Evolutionary conservation across 2,888 invertebrate species (phyloP), one percentile per base, ranked within the genome.

Genomic region (Augochlorella aurata): DNA sequence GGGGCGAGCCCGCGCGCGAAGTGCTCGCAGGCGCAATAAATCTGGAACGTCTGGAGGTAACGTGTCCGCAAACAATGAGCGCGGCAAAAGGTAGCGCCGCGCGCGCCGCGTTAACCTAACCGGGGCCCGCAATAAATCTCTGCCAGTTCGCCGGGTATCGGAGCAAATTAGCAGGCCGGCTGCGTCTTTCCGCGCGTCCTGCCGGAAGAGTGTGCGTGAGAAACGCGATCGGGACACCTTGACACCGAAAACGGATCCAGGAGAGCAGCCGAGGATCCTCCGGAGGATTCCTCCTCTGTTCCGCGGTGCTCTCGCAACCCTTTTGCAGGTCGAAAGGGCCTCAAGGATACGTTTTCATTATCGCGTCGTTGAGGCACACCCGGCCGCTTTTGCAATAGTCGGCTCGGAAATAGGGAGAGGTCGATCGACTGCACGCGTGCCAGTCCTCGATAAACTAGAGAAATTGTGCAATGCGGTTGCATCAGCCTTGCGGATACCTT

Each of bases 321-420:
- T 54, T n/a, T 21, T 54, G n/a, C 52, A 21, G 66, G 29, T 50
- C 66, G 16, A 29, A 74, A 38, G 14, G 9, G 24, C 45, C 44
- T 29, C 76, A 77, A 77, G 65, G 72, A 72, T 54, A 54, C 47
- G 14, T 77, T 72, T 77, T 77, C 77, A 72, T 66, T 49, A 54
- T 72, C 65, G 72, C 18, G 2, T 63, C 47, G 52, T 66, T 65
- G 21, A 65, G 52, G n/a, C 12, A 47, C 52, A 10, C 0, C 54
- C 21, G 12, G 1, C 21, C 12, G 21, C 12, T 5, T 38, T 10
- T 0, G 54, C n/a, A 54, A 14, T 10, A 44, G 21, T 18, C 38
- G n/a, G 29, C 61, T 14, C 61, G 45, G 74, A 65, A 49, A 54
- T 54, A 70, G 54, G 21, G 52, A 61, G 47, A 58, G 50, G 73